A percentile compares a stretch with the other conserved stretches of the same genome.
Conservation (phyloP, 2,113 vertebrate genomes). For the Prietella phreatophila region DNA sequence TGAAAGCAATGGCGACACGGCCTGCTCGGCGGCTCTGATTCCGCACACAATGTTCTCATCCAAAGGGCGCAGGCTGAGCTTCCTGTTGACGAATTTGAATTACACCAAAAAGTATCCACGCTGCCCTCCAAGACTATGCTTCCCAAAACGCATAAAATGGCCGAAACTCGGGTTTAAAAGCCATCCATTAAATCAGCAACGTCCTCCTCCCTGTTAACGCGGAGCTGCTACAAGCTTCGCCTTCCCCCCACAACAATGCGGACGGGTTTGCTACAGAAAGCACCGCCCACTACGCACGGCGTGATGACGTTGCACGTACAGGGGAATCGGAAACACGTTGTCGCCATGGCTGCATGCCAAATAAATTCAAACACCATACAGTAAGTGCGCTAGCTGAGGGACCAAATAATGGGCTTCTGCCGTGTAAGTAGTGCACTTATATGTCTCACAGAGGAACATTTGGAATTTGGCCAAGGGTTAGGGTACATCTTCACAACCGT, state of each 20-base stretch:
- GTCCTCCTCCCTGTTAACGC: conserved; percentile 32
- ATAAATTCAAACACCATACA: not conserved
- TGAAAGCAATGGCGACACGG: conserved; percentile 60
- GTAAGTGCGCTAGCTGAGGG: not conserved
- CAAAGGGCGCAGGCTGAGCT: conserved; percentile 57
- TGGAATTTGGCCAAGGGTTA: not conserved
- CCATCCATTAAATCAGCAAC: conserved; percentile 51
- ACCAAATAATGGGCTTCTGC: not conserved
- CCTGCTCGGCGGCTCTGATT: conserved; percentile 68
- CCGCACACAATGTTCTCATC: conserved; percentile 72
- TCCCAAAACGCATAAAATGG: conserved; percentile 29
- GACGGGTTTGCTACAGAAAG: conserved; percentile 64
- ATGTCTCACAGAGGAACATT: not conserved
- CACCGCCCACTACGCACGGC: conserved; percentile 69
- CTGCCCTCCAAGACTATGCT: conserved; percentile 1
- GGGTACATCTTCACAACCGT: not conserved
- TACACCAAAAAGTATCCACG: conserved; percentile 36
- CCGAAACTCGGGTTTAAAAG: conserved; percentile 46
- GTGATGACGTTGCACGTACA: conserved; percentile 62
- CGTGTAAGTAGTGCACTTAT: not conserved
- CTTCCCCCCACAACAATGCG: conserved; percentile 77
- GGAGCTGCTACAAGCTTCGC: conserved; percentile 47
- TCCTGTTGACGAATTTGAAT: conserved; percentile 36
- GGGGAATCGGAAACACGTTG: not conserved
- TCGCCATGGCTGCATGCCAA: not conserved